Evolutionary conservation across 1,140 invertebrate genomes (phyloP).

Genomic region (Octopus bimaculoides): DNA sequence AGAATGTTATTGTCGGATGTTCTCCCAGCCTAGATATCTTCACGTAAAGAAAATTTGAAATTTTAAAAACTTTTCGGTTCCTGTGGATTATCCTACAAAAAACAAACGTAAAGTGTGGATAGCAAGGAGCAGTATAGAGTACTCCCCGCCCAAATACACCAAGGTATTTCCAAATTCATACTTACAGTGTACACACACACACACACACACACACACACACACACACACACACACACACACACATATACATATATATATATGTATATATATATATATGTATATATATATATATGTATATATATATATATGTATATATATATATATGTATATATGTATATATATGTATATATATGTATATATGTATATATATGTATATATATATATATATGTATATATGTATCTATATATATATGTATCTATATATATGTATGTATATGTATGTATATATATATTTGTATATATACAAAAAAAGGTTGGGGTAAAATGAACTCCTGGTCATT

Average conservation of each 20-base stretch:
- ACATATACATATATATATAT: slow-evolving; percentile 1
- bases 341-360: background rate
- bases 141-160: no score
- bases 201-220: background rate
- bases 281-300: background rate
- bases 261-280: background rate
- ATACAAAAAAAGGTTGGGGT: no score
- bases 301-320: background rate
- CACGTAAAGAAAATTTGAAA: no score
- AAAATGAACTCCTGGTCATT: no score
- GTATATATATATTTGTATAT: background rate
- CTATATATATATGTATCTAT: background rate
- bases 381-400: background rate
- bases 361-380: background rate
- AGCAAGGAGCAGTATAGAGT: no score
- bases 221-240: background rate
- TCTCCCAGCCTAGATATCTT: no score
- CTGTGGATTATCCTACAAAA: no score
- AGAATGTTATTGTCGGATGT: no score
- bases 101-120: no score
- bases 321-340: background rate
- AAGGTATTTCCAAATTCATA: no score
- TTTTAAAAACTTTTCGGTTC: no score
- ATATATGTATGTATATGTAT: slow-evolving; percentile 1
- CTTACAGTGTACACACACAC: background rate